Percentiles rank a stretch among this genome's conserved stretches.
Conservation (phyloP, 2,113 vertebrate genomes). For the Carettochelys insculpta region DNA sequence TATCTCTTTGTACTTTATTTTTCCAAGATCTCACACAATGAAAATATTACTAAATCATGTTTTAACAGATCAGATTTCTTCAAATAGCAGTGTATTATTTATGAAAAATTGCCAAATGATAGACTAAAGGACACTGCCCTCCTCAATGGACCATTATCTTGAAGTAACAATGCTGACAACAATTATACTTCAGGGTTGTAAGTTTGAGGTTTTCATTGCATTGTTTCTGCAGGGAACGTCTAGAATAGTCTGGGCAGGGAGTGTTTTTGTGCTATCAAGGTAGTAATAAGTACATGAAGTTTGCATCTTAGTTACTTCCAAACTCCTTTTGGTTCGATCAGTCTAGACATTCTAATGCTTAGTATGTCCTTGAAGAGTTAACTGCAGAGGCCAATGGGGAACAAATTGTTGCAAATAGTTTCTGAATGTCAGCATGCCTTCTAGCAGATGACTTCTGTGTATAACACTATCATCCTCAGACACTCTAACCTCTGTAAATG, state of each 20-base stretch:
- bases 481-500: slow-evolving; percentile 26
- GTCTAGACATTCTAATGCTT: background rate
- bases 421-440: background rate
- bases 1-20: background rate
- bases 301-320: background rate
- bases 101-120: background rate
- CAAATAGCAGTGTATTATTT: background rate
- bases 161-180: background rate
- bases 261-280: background rate
- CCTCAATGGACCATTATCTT: background rate
- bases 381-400: slow-evolving; percentile 13
- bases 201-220: background rate
- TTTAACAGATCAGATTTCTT: background rate
- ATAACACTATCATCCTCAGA: background rate
- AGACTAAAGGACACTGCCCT: background rate
- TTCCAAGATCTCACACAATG: background rate
- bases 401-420: slow-evolving; percentile 1
- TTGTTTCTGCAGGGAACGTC: background rate
- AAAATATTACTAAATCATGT: background rate
- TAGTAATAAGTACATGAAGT: background rate
- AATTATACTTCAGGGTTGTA: background rate
- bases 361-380: slow-evolving; percentile 13
- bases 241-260: background rate
- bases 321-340: background rate
- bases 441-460: slow-evolving; percentile 17